These are phyloP conservation scores for Channa argus DNA, from an alignment of 2,113 vertebrate species.

Conservation along the genomic window DNA sequence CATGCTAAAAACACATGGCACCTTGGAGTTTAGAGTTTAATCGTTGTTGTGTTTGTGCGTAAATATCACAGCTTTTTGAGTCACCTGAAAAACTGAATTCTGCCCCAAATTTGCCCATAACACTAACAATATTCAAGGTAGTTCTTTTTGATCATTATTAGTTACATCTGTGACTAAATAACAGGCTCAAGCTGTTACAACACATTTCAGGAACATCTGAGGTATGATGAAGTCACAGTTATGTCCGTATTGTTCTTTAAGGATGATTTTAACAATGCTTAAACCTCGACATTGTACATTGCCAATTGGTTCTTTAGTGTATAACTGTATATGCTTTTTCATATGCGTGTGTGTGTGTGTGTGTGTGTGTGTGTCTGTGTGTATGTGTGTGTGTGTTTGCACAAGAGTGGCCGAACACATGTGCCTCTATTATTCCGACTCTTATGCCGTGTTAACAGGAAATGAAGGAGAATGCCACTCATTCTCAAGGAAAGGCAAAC, in stretches of 20 bases:
- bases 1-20: background rate
- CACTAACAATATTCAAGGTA: background rate
- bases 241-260: constrained; percentile 1
- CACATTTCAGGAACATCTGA: background rate
- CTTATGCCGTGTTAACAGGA: constrained; percentile 70
- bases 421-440: constrained; percentile 59
- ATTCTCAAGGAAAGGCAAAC: constrained; percentile 77
- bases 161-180: background rate
- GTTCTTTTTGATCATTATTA: background rate
- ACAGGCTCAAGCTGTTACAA: background rate
- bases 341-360: background rate
- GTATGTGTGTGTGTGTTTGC: constrained; percentile 26
- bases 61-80: background rate
- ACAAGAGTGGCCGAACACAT: constrained; percentile 31
- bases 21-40: background rate
- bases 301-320: too few relatives aligned
- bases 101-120: background rate
- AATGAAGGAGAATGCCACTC: constrained; percentile 84
- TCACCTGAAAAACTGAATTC: background rate
- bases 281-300: too few relatives aligned
- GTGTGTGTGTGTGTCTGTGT: constrained; percentile 9
- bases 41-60: background rate
- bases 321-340: background rate
- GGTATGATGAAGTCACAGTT: too few relatives aligned
- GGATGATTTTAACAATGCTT: background rate